These are phyloP conservation scores for Tanypteryx hageni DNA, from an alignment of 2,888 invertebrate genomes.

Conservation along the genomic window DNA sequence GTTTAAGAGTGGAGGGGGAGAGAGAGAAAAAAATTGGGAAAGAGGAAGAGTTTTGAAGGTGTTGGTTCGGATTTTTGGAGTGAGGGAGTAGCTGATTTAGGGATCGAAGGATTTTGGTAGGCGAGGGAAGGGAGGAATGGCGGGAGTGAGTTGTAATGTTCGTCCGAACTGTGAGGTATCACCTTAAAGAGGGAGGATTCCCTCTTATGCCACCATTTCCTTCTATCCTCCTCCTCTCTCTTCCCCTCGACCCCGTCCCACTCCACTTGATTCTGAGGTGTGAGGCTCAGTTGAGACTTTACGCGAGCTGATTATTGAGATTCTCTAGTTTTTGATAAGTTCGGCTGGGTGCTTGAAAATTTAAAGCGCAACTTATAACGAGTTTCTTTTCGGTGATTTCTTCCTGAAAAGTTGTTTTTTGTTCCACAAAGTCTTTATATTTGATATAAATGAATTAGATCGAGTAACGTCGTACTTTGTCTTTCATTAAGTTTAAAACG, in stretches of 20 bases:
- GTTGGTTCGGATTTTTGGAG: background rate
- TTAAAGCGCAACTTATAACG: background rate
- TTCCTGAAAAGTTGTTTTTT: no score
- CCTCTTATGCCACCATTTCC: slow-evolving; percentile 8
- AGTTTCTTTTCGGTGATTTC: no score
- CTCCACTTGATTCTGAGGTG: background rate
- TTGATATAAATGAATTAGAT: no score
- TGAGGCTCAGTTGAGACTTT: slow-evolving; percentile 21
- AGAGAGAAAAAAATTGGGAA: background rate
- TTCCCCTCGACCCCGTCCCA: background rate
- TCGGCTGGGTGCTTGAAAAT: background rate
- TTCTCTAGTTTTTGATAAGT: slow-evolving; percentile 15
- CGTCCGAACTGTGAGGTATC: slow-evolving; percentile 37
- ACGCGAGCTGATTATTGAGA: slow-evolving; percentile 43
- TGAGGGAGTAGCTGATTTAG: slow-evolving; percentile 30
- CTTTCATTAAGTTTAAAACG: no score
- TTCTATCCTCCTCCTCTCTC: background rate
- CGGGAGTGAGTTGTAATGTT: slow-evolving; percentile 10
- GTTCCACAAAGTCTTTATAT: no score
- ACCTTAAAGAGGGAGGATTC: background rate
- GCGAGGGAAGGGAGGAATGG: background rate
- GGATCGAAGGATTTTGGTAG: background rate
- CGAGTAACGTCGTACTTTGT: no score
- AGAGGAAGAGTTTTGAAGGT: background rate
- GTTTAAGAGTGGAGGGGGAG: background rate